Evolutionary conservation across 1,140 invertebrate genomes (phyloP).

Genomic region (Pogonomyrmex californicus): DNA sequence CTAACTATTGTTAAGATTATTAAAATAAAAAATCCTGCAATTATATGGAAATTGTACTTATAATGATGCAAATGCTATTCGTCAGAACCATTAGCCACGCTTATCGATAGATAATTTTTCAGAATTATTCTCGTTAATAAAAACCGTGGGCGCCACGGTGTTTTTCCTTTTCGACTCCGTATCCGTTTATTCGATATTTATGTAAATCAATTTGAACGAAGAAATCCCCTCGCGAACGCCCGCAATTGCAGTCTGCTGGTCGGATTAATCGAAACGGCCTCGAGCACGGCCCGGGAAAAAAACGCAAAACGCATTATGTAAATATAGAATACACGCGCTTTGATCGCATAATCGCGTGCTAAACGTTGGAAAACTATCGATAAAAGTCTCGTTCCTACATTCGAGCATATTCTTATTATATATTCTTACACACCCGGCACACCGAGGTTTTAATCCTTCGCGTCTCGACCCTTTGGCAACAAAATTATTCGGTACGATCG

Average conservation of each 20-base stretch:
- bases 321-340: conserved; percentile 37
- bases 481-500: not conserved
- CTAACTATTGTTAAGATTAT: too few relatives aligned
- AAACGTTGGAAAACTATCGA: not conserved
- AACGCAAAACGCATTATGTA: not conserved
- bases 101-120: too few relatives aligned
- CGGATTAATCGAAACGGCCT: conserved; percentile 33
- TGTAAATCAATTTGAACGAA: conserved; percentile 8
- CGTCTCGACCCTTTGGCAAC: not conserved
- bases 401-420: not conserved
- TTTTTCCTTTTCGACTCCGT: not conserved
- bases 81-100: too few relatives aligned
- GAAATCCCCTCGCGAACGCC: not conserved
- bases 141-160: too few relatives aligned
- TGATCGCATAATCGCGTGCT: conserved; percentile 25
- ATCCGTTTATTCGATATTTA: conserved; percentile 37
- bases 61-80: too few relatives aligned
- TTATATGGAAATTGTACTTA: too few relatives aligned
- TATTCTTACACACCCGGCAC: not conserved
- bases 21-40: too few relatives aligned
- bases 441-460: not conserved
- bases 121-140: not conserved
- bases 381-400: conserved; percentile 14
- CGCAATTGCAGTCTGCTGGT: not conserved
- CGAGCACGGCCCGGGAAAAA: not conserved